phyloP scores from a whole-genome alignment of 2,888 invertebrate genomes.

The Sphaerophoria rueppellii region DNA sequence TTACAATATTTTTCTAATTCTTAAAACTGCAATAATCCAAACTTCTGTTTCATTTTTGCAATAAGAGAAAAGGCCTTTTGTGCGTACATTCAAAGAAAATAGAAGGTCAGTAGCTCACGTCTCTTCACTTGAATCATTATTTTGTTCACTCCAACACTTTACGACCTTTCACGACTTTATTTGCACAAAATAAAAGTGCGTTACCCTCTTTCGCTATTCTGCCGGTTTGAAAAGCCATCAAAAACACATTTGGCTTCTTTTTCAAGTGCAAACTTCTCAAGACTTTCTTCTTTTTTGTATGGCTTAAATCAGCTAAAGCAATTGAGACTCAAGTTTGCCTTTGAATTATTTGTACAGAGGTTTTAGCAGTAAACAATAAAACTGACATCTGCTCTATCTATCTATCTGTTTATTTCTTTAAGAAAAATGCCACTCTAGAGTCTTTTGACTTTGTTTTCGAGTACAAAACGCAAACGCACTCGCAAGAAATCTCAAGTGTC shows the following conservation, averaged over 20 bases:
- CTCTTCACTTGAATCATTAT: constrained; percentile 39
- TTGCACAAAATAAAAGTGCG: constrained; percentile 20
- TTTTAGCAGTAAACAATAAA: background rate
- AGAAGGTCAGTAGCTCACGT: constrained; percentile 41
- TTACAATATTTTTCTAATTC: too few relatives aligned
- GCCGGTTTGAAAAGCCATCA: background rate
- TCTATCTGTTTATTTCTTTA: background rate
- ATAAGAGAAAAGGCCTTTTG: too few relatives aligned
- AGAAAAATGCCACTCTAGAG: constrained; percentile 27
- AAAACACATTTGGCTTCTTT: constrained; percentile 9
- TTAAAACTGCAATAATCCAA: too few relatives aligned
- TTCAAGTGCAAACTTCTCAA: constrained; percentile 6
- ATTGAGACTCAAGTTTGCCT: constrained; percentile 21
- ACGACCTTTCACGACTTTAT: background rate
- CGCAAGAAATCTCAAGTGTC: constrained; percentile 20
- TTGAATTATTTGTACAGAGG: background rate
- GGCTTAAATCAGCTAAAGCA: background rate
- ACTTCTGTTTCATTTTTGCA: too few relatives aligned
- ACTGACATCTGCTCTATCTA: background rate
- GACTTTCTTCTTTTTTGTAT: background rate
- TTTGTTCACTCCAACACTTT: constrained; percentile 74
- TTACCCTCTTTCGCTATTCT: background rate
- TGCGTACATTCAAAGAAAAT: constrained; percentile 4
- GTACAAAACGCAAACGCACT: constrained; percentile 1
- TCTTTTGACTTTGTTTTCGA: constrained; percentile 52